Base-by-base conservation (phyloP, 2,888 invertebrate genomes). In the Athetis lepigone region DNA sequence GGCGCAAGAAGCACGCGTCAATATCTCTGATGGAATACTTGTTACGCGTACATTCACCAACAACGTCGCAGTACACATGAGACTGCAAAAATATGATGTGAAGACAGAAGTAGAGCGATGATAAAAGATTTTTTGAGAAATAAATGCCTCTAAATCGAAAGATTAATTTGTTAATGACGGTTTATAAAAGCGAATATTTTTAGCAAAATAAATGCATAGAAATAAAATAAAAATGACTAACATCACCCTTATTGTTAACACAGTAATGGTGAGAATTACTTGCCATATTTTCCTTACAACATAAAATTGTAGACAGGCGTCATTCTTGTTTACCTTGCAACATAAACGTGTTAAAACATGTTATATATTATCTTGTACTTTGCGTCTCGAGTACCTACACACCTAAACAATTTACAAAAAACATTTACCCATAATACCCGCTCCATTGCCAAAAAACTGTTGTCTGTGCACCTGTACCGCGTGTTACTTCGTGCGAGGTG, bases 11-110 rank as follows among this genome's bases (percentile, higher is more conserved):
- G 76, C 39, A 42, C 62, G 40, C 70, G 52, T 83, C 91, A 91
- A 91, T 92, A 92, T 89, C 86, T 78, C 82, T 88, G 90, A 92
- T 92, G 90, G 90, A 88, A 87, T 86, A 89, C 89, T 89, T 89
- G 87, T 87, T 86, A 89, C 87, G 64, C 79, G 83, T 82, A 85
- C 82, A 70, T 49, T 75, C 75, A 36, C 46, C 23, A 19, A 67
- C 75, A 63, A 29, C 19, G 33, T 33, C 33, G 33, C 13, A 13
- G 33, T 8, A 13, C 29, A 2, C 0, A 29, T 11, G 29, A 29
- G 1, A 9, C 27, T 9, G 9, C 6, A 27, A 13, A 33, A 3
- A 16, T 21, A 7, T n/a, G 18, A 13, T 1, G 11, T 27, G n/a
- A 27, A 4, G 33, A 4, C 33, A 13, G 13, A 4, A 13, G 13